phyloP scores from a whole-genome alignment of 2,113 vertebrate species.

The Empidonax alnorum region DNA sequence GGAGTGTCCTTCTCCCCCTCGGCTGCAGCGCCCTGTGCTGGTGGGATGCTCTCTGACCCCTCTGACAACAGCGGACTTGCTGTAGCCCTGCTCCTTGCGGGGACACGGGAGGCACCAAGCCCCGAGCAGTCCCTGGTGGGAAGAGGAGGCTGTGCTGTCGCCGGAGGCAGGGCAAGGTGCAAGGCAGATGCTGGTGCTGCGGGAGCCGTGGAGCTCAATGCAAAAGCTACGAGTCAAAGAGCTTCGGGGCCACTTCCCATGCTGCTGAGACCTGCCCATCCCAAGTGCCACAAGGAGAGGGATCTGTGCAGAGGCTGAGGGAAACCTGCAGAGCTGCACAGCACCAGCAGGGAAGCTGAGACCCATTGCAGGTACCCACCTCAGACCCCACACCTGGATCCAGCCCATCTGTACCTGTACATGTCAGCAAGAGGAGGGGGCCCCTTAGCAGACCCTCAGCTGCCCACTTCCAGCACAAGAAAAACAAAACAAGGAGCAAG shows the following conservation, averaged over 20 bases:
- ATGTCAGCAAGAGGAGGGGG: accelerated
- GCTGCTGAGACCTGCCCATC: background rate
- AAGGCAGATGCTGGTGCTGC: background rate
- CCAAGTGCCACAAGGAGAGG: accelerated
- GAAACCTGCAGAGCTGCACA: background rate
- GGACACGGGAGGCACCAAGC: accelerated
- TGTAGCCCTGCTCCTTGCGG: accelerated
- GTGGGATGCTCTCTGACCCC: accelerated
- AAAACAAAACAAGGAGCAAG: background rate
- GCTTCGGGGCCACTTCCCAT: accelerated
- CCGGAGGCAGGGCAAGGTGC: background rate
- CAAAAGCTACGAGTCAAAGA: accelerated
- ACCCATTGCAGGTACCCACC: accelerated
- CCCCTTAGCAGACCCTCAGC: accelerated
- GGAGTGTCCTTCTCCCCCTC: accelerated
- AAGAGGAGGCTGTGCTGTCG: accelerated
- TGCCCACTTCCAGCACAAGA: background rate
- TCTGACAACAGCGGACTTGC: accelerated
- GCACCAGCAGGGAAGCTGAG: background rate
- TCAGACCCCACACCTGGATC: background rate
- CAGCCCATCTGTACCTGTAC: accelerated
- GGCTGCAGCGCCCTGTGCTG: accelerated
- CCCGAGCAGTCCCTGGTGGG: too few species aligned
- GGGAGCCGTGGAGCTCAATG: accelerated
- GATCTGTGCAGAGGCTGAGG: background rate